Evolutionary conservation across 1,140 invertebrate species (phyloP).

Genomic region (Drosophila ambigua): DNA sequence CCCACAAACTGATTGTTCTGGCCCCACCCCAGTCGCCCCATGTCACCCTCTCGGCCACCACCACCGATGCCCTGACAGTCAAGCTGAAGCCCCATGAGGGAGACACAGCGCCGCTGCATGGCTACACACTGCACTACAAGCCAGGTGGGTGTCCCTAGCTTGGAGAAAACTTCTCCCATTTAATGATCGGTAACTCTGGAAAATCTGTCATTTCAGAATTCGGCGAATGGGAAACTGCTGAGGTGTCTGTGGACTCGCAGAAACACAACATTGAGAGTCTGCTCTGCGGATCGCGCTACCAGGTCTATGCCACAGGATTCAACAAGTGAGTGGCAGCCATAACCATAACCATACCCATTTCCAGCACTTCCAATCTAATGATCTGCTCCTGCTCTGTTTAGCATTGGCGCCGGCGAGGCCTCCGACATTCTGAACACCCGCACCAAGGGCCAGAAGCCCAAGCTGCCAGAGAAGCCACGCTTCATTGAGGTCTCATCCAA

Average conservation of each 20-base stretch:
- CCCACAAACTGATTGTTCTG: constrained; percentile 94
- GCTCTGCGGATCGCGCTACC: constrained; percentile 95
- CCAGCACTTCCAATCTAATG: neutral
- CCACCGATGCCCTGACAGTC: constrained; percentile 92
- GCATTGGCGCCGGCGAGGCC: constrained; percentile 94
- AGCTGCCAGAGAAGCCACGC: constrained; percentile 93
- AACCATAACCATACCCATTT: fast-evolving
- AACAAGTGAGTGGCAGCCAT: constrained; percentile 87
- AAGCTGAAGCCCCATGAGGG: constrained; percentile 90
- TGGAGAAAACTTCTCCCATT: no score
- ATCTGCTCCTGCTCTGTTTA: constrained; percentile 63
- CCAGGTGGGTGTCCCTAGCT: constrained; percentile 83
- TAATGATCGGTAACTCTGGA: no score
- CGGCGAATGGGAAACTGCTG: constrained; percentile 95
- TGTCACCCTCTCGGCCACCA: constrained; percentile 91
- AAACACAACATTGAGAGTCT: constrained; percentile 94
- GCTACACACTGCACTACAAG: constrained; percentile 96
- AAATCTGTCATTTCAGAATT: constrained; percentile 86
- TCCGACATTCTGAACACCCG: constrained; percentile 94
- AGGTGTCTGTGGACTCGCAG: constrained; percentile 88
- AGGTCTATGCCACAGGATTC: constrained; percentile 95
- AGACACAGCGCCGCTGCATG: constrained; percentile 91
- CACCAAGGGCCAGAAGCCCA: constrained; percentile 94
- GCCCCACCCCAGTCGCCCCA: constrained; percentile 93
- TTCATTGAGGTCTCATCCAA: constrained; percentile 96